These are phyloP conservation scores for Columbina picui DNA, from an alignment of 2,113 vertebrate genomes.

Conservation along the genomic window DNA sequence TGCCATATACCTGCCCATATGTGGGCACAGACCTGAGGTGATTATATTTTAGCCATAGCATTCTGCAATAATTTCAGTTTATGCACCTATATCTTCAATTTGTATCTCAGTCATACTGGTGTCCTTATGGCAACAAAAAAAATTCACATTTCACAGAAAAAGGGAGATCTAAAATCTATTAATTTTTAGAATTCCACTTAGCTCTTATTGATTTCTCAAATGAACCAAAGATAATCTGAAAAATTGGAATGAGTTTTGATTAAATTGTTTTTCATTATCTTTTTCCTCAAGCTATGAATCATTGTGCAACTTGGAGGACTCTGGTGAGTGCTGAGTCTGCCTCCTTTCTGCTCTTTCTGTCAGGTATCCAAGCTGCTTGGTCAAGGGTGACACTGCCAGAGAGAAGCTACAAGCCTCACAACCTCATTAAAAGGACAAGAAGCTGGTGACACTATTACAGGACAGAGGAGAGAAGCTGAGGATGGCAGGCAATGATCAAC, in stretches of 20 bases:
- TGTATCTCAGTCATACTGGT: background rate
- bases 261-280: background rate
- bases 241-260: background rate
- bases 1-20: background rate
- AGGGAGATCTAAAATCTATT: background rate
- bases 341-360: background rate
- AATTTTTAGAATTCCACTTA: background rate
- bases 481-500: background rate
- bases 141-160: background rate
- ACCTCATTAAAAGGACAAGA: background rate
- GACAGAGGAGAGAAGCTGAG: background rate
- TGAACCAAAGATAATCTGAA: background rate
- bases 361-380: accelerated
- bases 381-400: background rate
- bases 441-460: accelerated
- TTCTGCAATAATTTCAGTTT: background rate
- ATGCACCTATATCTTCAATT: background rate
- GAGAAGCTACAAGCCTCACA: background rate
- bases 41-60: background rate
- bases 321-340: background rate
- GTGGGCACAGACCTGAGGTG: background rate
- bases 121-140: background rate
- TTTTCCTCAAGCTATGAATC: background rate
- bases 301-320: background rate
- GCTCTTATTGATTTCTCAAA: background rate